Conservation (phyloP, 2,113 vertebrate genomes). For the Cepphus grylle region DNA sequence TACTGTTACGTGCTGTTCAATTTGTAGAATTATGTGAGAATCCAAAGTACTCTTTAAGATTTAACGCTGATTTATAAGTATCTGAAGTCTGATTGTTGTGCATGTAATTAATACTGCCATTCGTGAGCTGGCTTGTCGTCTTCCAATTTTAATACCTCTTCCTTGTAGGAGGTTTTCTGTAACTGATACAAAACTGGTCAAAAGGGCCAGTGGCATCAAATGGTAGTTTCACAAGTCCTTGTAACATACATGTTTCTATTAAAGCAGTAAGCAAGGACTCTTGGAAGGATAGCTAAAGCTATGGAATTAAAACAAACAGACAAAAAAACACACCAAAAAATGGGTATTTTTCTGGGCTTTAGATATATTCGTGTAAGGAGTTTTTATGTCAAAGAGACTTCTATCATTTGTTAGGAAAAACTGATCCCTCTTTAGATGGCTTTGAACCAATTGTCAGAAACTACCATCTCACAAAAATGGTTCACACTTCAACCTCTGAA, state of each 20-base stretch:
- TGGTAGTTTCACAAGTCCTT: background rate
- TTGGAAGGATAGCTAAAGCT: background rate
- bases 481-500: background rate
- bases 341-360: background rate
- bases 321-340: background rate
- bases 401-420: background rate
- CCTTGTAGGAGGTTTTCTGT: background rate
- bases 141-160: background rate
- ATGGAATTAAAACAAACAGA: background rate
- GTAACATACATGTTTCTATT: background rate
- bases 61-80: background rate
- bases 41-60: background rate
- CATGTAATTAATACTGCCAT: background rate
- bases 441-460: background rate
- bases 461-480: background rate
- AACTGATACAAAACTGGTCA: background rate
- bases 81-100: background rate
- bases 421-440: background rate
- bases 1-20: background rate
- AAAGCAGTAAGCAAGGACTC: background rate
- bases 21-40: background rate
- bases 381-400: background rate
- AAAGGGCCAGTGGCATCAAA: background rate
- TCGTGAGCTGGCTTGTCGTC: background rate
- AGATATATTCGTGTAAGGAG: background rate